A percentile compares a stretch with the other conserved stretches of the same genome.
Evolutionary conservation across 2,888 invertebrate species (phyloP).

Genomic region (Phaedon cochleariae): DNA sequence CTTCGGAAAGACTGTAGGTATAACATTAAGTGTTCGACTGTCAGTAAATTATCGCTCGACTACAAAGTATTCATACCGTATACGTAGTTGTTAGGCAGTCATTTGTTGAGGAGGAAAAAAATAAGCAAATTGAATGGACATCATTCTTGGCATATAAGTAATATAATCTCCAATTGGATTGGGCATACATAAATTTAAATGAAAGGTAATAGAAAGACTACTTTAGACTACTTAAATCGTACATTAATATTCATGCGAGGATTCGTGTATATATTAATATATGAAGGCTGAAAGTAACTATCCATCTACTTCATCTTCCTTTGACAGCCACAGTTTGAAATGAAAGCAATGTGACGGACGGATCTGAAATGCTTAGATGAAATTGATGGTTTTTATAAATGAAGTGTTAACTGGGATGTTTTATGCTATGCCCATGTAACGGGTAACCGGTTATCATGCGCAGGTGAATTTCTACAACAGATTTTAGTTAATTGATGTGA

Average conservation of each 20-base stretch:
- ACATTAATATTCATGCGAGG: conserved; percentile 35
- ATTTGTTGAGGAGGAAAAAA: conserved; percentile 14
- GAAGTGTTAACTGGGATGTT: neutral
- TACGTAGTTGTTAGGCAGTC: conserved; percentile 1
- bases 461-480: neutral
- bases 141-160: conserved; percentile 20
- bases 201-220: conserved; percentile 42
- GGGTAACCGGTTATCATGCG: neutral
- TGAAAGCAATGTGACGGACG: conserved; percentile 32
- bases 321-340: conserved; percentile 38
- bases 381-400: conserved; percentile 3
- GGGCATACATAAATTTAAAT: conserved; percentile 37
- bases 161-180: conserved; percentile 35
- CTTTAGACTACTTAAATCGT: conserved; percentile 43
- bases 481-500: too few species aligned
- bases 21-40: neutral
- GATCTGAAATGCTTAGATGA: conserved; percentile 17
- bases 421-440: neutral
- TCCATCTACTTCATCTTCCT: conserved; percentile 40
- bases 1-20: neutral
- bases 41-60: neutral
- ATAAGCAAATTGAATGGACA: conserved; percentile 31
- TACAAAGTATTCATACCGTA: conserved; percentile 8
- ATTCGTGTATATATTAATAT: conserved; percentile 19
- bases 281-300: conserved; percentile 32